A percentile compares a stretch with the other conserved stretches of the same genome.
phyloP scores from a whole-genome alignment of 2,888 invertebrate species.

The Siphlonurus alternatus region DNA sequence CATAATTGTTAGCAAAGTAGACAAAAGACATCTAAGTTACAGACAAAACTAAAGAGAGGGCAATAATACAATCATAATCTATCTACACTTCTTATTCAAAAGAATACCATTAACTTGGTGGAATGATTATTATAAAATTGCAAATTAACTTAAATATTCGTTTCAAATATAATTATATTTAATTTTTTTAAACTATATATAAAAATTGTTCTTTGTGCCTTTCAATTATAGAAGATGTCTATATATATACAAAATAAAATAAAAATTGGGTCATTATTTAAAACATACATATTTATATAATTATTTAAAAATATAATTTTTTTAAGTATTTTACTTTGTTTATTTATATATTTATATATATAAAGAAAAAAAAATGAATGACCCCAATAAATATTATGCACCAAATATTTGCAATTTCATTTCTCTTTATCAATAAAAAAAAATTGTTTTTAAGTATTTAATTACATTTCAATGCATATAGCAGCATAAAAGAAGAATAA shows the following conservation, averaged over 20 bases:
- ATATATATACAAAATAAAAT: not conserved
- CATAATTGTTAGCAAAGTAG: no score
- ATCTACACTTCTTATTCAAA: not conserved
- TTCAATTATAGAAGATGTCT: not conserved
- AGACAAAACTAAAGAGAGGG: not conserved
- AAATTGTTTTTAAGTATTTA: not conserved
- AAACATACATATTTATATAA: not conserved
- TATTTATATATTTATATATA: no score
- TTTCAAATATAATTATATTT: not conserved
- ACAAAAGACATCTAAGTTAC: no score
- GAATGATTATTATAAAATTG: not conserved
- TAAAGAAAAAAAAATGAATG: not conserved
- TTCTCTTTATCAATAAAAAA: no score
- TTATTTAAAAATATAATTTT: not conserved
- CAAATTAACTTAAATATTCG: not conserved
- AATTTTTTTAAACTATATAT: not conserved
- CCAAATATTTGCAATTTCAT: not conserved
- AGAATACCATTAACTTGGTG: not conserved
- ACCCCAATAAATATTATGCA: not conserved
- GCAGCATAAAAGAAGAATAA: not conserved
- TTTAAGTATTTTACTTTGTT: no score
- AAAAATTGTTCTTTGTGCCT: not conserved
- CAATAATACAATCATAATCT: not conserved
- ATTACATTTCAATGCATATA: not conserved
- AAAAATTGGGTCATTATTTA: not conserved